Percentiles rank a stretch among this genome's conserved stretches.
Evolutionary conservation across 1,140 invertebrate genomes (phyloP).

Genomic region (Drosophila kanapiae): DNA sequence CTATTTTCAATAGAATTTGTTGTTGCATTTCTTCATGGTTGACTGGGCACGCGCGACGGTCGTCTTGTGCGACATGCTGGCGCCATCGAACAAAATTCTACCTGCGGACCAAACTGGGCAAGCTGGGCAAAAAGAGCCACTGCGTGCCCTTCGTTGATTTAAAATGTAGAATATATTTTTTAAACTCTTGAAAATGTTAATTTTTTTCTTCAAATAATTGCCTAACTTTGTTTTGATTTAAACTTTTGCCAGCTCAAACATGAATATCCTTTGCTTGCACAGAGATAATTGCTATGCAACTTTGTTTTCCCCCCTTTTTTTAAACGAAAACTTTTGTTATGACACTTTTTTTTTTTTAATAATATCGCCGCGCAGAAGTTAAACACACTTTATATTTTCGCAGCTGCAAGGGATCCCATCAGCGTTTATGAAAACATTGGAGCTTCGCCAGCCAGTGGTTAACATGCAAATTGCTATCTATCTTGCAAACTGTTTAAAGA

Average conservation of each 20-base stretch:
- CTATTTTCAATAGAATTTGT: no score
- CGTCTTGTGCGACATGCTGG: no score
- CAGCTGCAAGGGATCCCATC: constrained; percentile 29
- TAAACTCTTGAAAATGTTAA: not conserved
- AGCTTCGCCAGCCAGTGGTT: constrained; percentile 8
- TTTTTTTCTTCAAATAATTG: not conserved
- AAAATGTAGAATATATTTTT: no score
- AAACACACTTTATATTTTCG: constrained; percentile 19
- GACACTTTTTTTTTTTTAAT: not conserved
- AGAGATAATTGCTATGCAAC: constrained; percentile 4
- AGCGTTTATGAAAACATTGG: constrained; percentile 30
- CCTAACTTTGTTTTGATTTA: constrained; percentile 5
- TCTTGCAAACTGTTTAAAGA: constrained; percentile 33
- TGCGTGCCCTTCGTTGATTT: no score
- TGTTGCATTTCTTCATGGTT: no score
- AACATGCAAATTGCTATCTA: constrained; percentile 31
- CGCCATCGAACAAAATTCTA: no score
- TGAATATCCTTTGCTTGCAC: constrained; percentile 7
- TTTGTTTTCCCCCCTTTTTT: not conserved
- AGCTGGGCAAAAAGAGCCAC: no score
- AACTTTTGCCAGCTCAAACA: not conserved
- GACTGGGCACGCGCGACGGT: no score
- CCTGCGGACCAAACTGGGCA: no score
- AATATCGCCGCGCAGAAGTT: constrained; percentile 3
- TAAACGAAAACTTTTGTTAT: constrained; percentile 17